phyloP scores from a whole-genome alignment of 2,888 invertebrate species.

The Lithophane socia region DNA sequence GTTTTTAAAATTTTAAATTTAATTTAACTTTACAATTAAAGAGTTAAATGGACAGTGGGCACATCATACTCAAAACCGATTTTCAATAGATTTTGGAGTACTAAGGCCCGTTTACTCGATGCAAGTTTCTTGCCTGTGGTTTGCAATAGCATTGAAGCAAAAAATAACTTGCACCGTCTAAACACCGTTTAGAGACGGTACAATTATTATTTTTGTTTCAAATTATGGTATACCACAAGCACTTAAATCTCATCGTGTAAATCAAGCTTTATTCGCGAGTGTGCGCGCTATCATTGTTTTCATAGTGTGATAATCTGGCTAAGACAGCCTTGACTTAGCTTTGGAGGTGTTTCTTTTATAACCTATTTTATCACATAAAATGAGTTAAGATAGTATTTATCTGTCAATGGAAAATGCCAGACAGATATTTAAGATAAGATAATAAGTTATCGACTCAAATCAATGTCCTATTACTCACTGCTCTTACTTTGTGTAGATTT shows the following conservation, averaged over 20 bases:
- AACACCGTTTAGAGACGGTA: background rate
- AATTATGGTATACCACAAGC: background rate
- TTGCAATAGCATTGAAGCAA: background rate
- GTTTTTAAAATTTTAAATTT: no score
- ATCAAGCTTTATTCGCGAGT: background rate
- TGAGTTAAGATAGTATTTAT: no score
- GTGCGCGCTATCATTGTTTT: background rate
- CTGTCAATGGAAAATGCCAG: background rate
- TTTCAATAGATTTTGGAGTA: background rate
- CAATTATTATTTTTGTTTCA: background rate
- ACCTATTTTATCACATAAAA: background rate
- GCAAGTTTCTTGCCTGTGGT: background rate
- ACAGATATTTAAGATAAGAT: constrained; percentile 8
- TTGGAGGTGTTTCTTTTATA: background rate
- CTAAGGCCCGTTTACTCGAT: background rate
- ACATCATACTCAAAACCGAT: background rate
- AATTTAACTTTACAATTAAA: no score
- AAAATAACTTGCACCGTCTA: no score
- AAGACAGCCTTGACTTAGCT: background rate
- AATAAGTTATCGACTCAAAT: constrained; percentile 18
- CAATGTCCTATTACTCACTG: constrained; percentile 10
- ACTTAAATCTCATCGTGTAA: background rate
- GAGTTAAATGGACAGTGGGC: no score
- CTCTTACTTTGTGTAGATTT: background rate
- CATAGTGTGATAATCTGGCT: background rate